A percentile compares a stretch with the other conserved stretches of the same genome.
Evolutionary conservation across 2,797 vertebrate genomes (phyloP).

Genomic region (Alca torda): DNA sequence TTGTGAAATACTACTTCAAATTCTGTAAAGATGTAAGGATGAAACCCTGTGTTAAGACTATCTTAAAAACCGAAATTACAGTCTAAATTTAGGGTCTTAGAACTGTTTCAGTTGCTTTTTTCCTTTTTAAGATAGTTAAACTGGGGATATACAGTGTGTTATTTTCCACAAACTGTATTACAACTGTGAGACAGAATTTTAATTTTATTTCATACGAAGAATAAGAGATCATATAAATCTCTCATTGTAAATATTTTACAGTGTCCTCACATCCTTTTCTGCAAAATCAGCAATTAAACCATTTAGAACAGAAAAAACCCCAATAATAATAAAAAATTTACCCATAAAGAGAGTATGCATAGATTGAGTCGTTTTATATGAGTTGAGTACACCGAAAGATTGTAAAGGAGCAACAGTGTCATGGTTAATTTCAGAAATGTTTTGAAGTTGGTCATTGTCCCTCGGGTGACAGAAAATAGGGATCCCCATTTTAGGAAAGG

Average conservation of each 20-base stretch:
- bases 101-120: not conserved
- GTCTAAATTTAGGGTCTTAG: not conserved
- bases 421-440: conserved; percentile 52
- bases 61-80: not conserved
- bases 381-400: not conserved
- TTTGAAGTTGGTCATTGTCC: conserved; percentile 11
- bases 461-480: conserved; percentile 27
- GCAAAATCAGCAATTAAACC: not conserved
- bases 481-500: conserved; percentile 21
- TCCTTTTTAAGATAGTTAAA: not conserved
- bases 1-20: not conserved
- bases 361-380: not conserved
- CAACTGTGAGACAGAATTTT: not conserved
- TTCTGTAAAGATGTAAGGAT: not conserved
- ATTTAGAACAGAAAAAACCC: not conserved
- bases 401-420: not conserved
- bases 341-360: not conserved
- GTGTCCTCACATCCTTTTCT: not conserved
- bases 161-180: not conserved
- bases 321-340: not conserved
- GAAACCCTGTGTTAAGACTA: not conserved
- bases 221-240: not conserved
- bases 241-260: not conserved
- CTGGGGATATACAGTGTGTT: not conserved
- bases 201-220: not conserved